phyloP scores from a whole-genome alignment of 2,888 invertebrate species.

The Cistogaster globosa region DNA sequence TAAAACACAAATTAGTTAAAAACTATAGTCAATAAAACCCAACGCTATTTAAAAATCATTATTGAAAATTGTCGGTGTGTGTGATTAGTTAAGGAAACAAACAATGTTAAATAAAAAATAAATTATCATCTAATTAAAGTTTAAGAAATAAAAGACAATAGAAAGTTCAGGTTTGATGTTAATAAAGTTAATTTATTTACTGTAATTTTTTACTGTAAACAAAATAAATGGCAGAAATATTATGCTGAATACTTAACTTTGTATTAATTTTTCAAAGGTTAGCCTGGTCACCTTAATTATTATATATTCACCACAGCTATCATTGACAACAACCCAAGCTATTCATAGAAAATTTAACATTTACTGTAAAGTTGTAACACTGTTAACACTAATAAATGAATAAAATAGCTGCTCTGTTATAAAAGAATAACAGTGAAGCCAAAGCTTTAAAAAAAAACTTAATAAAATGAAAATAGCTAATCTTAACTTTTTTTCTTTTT shows the following conservation, averaged over 20 bases:
- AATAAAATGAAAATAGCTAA: neutral
- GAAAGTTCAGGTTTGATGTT: neutral
- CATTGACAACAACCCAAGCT: slow-evolving; percentile 19
- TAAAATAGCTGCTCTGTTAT: neutral
- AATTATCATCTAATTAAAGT: neutral
- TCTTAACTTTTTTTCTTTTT: slow-evolving; percentile 6
- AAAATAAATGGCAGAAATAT: neutral
- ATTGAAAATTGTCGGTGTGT: too few relatives aligned
- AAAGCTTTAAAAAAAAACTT: neutral
- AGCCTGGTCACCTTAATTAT: slow-evolving; percentile 5
- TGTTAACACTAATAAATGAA: neutral
- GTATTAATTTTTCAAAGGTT: neutral
- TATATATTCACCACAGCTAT: slow-evolving; percentile 42
- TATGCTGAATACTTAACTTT: neutral
- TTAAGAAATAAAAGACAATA: neutral
- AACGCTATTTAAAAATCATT: neutral
- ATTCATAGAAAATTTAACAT: neutral
- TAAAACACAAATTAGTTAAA: too few relatives aligned
- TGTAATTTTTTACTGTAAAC: too few relatives aligned
- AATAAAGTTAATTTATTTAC: too few relatives aligned
- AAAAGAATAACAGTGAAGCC: neutral
- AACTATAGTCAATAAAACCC: too few relatives aligned
- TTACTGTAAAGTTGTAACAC: neutral
- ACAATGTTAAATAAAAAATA: too few relatives aligned
- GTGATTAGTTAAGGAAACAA: too few relatives aligned